Percentiles rank a stretch among this genome's conserved stretches.
These are phyloP conservation scores for Puntigrus tetrazona DNA, from an alignment of 2,113 vertebrate species.

Conservation along the genomic window DNA sequence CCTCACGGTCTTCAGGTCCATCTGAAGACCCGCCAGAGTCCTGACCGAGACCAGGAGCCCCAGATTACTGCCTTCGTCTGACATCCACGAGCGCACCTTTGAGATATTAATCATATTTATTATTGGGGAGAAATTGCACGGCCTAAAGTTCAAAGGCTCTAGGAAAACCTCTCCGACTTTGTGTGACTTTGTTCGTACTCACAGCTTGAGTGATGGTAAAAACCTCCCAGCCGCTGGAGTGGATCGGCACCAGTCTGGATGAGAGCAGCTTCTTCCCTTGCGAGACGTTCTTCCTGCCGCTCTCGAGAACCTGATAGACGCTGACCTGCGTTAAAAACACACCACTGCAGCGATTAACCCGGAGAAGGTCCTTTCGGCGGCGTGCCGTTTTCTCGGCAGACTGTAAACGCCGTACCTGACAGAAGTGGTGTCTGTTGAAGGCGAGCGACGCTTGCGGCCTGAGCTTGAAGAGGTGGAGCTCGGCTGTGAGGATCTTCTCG, in stretches of 20 bases:
- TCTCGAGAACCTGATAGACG: conserved; percentile 82
- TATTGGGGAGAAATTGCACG: neutral
- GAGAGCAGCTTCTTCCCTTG: conserved; percentile 79
- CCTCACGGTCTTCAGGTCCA: conserved; percentile 72
- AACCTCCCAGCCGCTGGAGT: conserved; percentile 86
- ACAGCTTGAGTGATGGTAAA: conserved; percentile 87
- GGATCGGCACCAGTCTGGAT: conserved; percentile 78
- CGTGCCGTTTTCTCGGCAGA: neutral
- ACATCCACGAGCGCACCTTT: conserved; percentile 83
- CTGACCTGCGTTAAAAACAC: conserved; percentile 76
- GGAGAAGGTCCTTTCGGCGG: neutral
- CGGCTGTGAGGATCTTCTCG: conserved; percentile 84
- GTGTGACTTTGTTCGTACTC: conserved; percentile 60
- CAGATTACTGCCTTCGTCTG: conserved; percentile 79
- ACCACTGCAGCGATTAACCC: neutral
- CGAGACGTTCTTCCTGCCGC: conserved; percentile 62
- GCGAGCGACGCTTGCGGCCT: conserved; percentile 58
- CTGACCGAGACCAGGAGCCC: conserved; percentile 81
- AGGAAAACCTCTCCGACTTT: neutral
- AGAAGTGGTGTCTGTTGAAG: conserved; percentile 82
- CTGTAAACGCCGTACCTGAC: conserved; percentile 74
- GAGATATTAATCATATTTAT: neutral
- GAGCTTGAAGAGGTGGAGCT: conserved; percentile 89
- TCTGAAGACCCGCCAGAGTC: conserved; percentile 58
- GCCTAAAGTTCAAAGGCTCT: neutral